phyloP scores from a whole-genome alignment of 2,888 invertebrate species.

The Mythimna vitellina region DNA sequence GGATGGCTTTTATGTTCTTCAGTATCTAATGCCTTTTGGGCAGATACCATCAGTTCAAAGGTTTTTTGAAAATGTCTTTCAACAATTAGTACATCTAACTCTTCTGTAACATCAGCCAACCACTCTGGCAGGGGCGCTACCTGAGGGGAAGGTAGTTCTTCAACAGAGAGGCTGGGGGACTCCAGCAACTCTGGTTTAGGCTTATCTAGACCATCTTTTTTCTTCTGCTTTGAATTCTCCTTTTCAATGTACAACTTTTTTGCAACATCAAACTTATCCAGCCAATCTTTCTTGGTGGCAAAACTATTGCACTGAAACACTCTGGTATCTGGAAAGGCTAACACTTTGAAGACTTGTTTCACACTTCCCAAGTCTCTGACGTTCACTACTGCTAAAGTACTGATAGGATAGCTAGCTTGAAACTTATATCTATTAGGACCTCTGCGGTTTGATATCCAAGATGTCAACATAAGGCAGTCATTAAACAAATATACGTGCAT shows the following conservation, averaged over 20 bases:
- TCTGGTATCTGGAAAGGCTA: slow-evolving; percentile 98
- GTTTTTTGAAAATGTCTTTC: slow-evolving; percentile 99
- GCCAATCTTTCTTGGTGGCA: slow-evolving; percentile 96
- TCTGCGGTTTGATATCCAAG: slow-evolving; percentile 93
- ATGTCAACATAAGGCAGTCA: slow-evolving; percentile 97
- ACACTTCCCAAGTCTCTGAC: slow-evolving; percentile 97
- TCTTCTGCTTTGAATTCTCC: slow-evolving; percentile 91
- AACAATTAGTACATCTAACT: slow-evolving; percentile 98
- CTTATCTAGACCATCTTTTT: slow-evolving; percentile 83
- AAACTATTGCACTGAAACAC: slow-evolving; percentile 97
- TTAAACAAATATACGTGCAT: slow-evolving; percentile 98
- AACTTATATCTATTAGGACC: slow-evolving; percentile 96
- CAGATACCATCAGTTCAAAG: slow-evolving; percentile 93
- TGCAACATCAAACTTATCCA: slow-evolving; percentile 97
- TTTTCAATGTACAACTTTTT: slow-evolving; percentile 94
- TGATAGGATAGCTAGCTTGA: slow-evolving; percentile 95
- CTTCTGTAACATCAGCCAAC: slow-evolving; percentile 97
- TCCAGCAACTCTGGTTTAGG: slow-evolving; percentile 82
- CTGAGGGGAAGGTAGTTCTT: slow-evolving; percentile 85
- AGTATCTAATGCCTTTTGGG: slow-evolving; percentile 82
- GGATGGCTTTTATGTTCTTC: slow-evolving; percentile 85
- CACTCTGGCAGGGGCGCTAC: slow-evolving; percentile 93
- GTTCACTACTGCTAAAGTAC: slow-evolving; percentile 98
- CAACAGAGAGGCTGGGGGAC: slow-evolving; percentile 87
- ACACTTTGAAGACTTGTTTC: slow-evolving; percentile 97